Base-by-base conservation (phyloP, 2,797 vertebrate species). In the Cetoscarus ocellatus region DNA sequence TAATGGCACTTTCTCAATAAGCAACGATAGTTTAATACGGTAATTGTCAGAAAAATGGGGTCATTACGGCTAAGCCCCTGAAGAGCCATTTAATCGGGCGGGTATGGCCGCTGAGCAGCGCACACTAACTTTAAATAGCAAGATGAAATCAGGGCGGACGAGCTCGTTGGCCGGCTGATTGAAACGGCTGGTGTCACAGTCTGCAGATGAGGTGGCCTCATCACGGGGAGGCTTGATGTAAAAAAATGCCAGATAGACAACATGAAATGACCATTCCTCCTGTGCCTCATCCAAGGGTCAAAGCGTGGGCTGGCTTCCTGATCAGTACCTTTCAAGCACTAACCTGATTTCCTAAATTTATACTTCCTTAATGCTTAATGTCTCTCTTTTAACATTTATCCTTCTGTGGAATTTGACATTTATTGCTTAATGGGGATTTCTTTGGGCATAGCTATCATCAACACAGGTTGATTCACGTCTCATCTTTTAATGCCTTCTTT, bases 1-100 rank as follows among this genome's bases (percentile, higher is more conserved):
- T 90, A 93, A 91, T 93, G 95, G 92, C 93, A 88, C 94, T 94
- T 95, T 88, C 93, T 95, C 93, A 92, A 95, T 94, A 94, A 95
- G 96, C 96, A 95, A 97, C 93, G 96, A 96, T 96, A 95, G 93
- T 96, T 97, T 96, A 96, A 96, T 97, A 95, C 95, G 94, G 94
- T 96, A 96, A 95, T 95, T 95, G 95, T 94, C 91, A 88, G 94
- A 95, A 93, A 95, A 95, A 95, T 96, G 93, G 92, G 91, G 93
- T 94, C 92, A 93, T 95, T 94, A 93, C 77, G 35, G 94, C 93
- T 71, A 76, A 91, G 94, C 93, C 92, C 91, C 91, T 48, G 62
- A 89, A 91, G 93, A 94, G 87, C 91, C 94, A 95, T 96, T 97
- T 95, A 93, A 94, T 93, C 71, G 71, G 90, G 90, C 81, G 87